Evolutionary conservation across 2,113 vertebrate species (phyloP), one percentile per base, ranked within the genome.

Genomic region (Ramphastos sulfuratus): DNA sequence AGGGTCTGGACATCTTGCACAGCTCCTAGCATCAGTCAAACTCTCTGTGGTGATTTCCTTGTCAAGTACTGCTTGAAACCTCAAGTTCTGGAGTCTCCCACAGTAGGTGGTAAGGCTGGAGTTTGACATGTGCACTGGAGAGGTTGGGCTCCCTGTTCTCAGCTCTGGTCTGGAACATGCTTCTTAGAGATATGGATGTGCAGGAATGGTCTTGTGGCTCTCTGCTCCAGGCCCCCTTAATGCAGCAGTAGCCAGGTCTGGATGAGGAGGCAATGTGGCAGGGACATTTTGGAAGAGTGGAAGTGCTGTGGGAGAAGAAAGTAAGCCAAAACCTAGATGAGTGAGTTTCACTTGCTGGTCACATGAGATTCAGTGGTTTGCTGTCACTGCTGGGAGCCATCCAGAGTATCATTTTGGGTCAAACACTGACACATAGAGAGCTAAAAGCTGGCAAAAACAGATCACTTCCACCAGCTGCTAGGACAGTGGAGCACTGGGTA

Each of bases 351-450:
- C 76, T 95, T 65, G 39, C 48, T 23, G 54, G 58, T 93, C 94
- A 93, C 85, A 82, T 91, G 88, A 86, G 31, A 18, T 52, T 93
- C 52, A 25, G 81, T 15, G 52, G 81, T 85, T 93, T 93, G 65
- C 59, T 76, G 63, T 39, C 33, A 9, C 52, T 46, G 60, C 65
- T 77, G 65, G 50, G 70, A 87, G n/a, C 37, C 65, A 37, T 14
- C 19, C n/a, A 37, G 56, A 52, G 85, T 90, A 58, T 78, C 76
- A 88, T 56, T 86, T 39, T 58, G 76, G 73, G 85, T 95, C 93
- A 90, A 69, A 65, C 54, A 60, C 24, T 59, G 73, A 25, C 35
- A 27, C 4, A 39, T 13, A 31, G 25, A 83, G 60, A 90, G 48
- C 52, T 60, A 48, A 85, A 85, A 67, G 14, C 39, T 73, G 75